A percentile compares a stretch with the other conserved stretches of the same genome.
Conservation (phyloP, 2,113 vertebrate species). For the Charina bottae region DNA sequence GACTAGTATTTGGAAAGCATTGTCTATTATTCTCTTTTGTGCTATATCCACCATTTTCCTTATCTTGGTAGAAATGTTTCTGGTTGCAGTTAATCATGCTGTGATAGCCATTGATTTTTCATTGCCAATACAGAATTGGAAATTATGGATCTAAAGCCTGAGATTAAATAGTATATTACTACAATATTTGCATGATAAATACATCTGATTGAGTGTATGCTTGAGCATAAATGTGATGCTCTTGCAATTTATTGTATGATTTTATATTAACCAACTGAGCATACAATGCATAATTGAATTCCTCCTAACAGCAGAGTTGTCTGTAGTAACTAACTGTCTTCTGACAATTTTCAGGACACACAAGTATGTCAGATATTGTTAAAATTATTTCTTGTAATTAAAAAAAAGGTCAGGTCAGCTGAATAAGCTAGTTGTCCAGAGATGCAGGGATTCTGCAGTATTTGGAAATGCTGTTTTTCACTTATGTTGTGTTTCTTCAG, state of each 20-base stretch:
- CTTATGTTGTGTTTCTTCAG: slow-evolving; percentile 8
- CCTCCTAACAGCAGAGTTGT: slow-evolving; percentile 10
- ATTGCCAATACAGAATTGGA: slow-evolving; percentile 7
- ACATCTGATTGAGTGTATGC: background rate
- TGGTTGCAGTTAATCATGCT: slow-evolving; percentile 4
- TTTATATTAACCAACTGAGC: background rate
- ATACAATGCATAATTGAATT: slow-evolving; percentile 19
- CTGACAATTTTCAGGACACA: slow-evolving; percentile 9
- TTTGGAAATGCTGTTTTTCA: background rate
- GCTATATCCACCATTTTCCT: background rate
- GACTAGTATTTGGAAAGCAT: background rate
- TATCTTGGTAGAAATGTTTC: background rate
- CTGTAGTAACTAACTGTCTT: slow-evolving; percentile 1
- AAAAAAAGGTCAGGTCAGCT: slow-evolving; percentile 32
- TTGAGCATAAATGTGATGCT: background rate
- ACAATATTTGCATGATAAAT: slow-evolving; percentile 24
- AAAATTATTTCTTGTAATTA: background rate
- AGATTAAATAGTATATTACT: background rate
- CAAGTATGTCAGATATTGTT: slow-evolving; percentile 6
- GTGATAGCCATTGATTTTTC: background rate
- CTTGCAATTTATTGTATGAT: slow-evolving; percentile 7
- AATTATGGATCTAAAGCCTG: background rate
- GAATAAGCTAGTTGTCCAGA: slow-evolving; percentile 14
- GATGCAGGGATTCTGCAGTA: background rate
- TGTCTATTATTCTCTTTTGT: background rate